Evolutionary conservation across 1,140 invertebrate species (phyloP).

Genomic region (Agraylea sexmaculata): DNA sequence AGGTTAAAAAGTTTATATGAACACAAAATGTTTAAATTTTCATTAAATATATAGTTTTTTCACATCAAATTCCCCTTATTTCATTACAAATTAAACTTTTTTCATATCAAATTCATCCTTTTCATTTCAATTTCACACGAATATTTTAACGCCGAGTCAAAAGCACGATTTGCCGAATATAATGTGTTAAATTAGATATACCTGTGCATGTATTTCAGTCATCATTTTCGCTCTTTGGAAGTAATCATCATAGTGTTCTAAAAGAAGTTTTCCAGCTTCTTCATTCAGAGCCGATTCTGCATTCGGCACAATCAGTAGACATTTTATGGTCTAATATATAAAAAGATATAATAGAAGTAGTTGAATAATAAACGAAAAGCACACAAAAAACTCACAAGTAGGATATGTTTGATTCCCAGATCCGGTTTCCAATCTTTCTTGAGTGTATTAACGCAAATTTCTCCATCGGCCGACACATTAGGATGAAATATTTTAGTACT

Average conservation of each 20-base stretch:
- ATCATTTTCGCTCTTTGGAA: constrained; percentile 83
- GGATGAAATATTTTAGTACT: constrained; percentile 96
- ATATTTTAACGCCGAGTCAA: constrained; percentile 3
- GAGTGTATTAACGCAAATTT: constrained; percentile 95
- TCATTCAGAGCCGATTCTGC: constrained; percentile 89
- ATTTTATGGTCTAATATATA: constrained; percentile 83
- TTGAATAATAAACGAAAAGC: too few relatives aligned
- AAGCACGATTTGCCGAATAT: background rate
- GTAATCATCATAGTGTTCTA: constrained; percentile 88
- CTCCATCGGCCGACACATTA: constrained; percentile 87
- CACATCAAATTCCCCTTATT: too few relatives aligned
- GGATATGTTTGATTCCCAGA: constrained; percentile 90
- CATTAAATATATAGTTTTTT: too few relatives aligned
- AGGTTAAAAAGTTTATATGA: too few relatives aligned
- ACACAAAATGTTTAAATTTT: too few relatives aligned
- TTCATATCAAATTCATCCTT: too few relatives aligned
- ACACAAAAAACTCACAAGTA: constrained; percentile 56
- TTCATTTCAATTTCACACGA: background rate
- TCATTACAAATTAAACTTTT: too few relatives aligned
- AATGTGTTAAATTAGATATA: constrained; percentile 23
- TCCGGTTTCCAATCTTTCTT: constrained; percentile 96
- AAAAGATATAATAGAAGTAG: too few relatives aligned
- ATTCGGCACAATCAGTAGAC: constrained; percentile 87
- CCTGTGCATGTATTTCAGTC: constrained; percentile 85
- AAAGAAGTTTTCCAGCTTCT: constrained; percentile 81